Conservation (phyloP, 2,113 vertebrate species). For the Hippocampus abdominalis region DNA sequence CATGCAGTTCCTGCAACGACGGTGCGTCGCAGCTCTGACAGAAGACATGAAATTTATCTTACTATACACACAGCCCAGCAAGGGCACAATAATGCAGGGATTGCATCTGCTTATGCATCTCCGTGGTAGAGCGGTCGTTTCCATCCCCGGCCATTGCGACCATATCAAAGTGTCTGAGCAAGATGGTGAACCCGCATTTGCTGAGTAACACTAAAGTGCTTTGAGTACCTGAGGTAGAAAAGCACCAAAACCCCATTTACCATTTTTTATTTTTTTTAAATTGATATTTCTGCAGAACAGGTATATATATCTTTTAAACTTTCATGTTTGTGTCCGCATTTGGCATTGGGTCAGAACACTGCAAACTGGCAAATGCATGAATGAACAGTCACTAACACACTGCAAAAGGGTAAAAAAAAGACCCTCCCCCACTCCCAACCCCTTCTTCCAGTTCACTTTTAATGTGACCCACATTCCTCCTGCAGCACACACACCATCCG, state of each 20-base stretch:
- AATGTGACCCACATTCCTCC: slow-evolving; percentile 50
- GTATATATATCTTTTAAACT: background rate
- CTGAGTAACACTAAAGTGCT: too few relatives aligned
- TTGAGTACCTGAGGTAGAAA: too few relatives aligned
- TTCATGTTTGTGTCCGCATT: background rate
- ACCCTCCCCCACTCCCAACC: slow-evolving; percentile 31
- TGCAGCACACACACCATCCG: slow-evolving; percentile 9
- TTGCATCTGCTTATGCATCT: too few relatives aligned
- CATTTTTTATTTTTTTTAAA: background rate
- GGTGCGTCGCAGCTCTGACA: background rate
- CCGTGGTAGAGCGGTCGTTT: too few relatives aligned
- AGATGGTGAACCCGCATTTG: too few relatives aligned
- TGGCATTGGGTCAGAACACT: background rate
- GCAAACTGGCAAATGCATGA: slow-evolving; percentile 10
- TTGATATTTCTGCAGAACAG: background rate
- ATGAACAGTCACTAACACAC: slow-evolving; percentile 11
- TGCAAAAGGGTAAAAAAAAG: background rate
- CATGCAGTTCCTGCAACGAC: background rate
- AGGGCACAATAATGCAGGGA: too few relatives aligned
- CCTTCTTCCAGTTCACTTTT: background rate
- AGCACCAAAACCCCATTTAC: too few relatives aligned
- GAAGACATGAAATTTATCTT: background rate
- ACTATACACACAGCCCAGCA: background rate
- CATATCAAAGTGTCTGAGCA: too few relatives aligned
- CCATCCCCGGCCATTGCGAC: too few relatives aligned